A percentile compares a stretch with the other conserved stretches of the same genome.
phyloP scores from a whole-genome alignment of 1,140 invertebrate species.

The Musca domestica region DNA sequence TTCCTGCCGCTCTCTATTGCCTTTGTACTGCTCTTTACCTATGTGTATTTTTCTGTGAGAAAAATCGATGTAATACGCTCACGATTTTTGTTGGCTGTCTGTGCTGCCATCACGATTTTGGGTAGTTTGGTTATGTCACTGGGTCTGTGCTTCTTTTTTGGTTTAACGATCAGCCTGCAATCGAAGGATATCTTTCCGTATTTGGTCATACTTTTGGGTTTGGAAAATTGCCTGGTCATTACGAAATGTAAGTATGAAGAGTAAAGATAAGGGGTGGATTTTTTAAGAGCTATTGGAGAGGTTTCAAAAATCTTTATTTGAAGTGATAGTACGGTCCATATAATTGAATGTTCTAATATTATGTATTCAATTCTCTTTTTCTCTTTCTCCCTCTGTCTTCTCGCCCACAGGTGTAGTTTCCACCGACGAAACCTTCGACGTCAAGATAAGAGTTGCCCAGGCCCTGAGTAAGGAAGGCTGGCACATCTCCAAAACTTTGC shows the following conservation, averaged over 20 bases:
- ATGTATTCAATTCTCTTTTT: too few species aligned
- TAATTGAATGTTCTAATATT: too few species aligned
- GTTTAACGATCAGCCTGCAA: slow-evolving; percentile 72
- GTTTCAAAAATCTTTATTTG: too few species aligned
- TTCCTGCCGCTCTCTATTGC: slow-evolving; percentile 80
- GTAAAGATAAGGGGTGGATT: too few species aligned
- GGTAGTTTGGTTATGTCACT: slow-evolving; percentile 90
- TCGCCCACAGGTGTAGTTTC: slow-evolving; percentile 75
- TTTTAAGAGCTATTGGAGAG: too few species aligned
- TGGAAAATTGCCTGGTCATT: slow-evolving; percentile 94
- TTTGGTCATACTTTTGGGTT: slow-evolving; percentile 87
- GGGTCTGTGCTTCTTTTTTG: slow-evolving; percentile 92
- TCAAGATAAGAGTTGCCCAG: slow-evolving; percentile 90
- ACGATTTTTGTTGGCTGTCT: slow-evolving; percentile 85
- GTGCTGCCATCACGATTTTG: slow-evolving; percentile 83
- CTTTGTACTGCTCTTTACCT: slow-evolving; percentile 83
- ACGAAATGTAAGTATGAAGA: slow-evolving; percentile 67
- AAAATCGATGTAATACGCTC: slow-evolving; percentile 93
- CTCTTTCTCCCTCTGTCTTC: too few species aligned
- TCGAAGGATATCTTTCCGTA: slow-evolving; percentile 89
- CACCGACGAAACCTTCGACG: slow-evolving; percentile 86
- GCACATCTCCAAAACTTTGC: slow-evolving; percentile 93
- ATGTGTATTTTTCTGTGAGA: slow-evolving; percentile 91
- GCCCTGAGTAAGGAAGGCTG: slow-evolving; percentile 93
- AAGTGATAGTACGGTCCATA: too few species aligned